Evolutionary conservation across 2,888 invertebrate species (phyloP).

Genomic region (Euclidia mi): DNA sequence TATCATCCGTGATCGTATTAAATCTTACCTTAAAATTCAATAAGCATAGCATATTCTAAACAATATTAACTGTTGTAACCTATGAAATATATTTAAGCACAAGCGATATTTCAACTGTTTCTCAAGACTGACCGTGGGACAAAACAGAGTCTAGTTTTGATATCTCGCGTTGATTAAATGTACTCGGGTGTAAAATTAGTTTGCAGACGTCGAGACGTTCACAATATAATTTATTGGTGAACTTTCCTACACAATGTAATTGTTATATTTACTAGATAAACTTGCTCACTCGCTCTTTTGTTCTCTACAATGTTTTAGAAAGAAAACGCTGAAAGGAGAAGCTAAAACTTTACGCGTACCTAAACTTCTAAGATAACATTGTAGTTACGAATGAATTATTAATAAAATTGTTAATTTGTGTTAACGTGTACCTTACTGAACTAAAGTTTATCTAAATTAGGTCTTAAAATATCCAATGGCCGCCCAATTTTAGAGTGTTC

Average conservation of each 20-base stretch:
- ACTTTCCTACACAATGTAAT: conserved; percentile 50
- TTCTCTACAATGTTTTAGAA: conserved; percentile 31
- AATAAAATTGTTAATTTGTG: conserved; percentile 46
- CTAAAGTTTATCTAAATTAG: too few species aligned
- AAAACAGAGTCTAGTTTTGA: conserved; percentile 23
- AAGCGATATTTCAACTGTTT: too few species aligned
- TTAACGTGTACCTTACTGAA: neutral
- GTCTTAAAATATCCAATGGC: too few species aligned
- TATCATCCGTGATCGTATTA: too few species aligned
- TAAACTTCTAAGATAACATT: conserved; percentile 33
- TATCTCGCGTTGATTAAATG: conserved; percentile 60
- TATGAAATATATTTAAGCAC: too few species aligned
- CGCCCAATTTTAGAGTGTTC: too few species aligned
- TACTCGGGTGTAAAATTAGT: conserved; percentile 63
- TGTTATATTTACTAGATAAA: conserved; percentile 42
- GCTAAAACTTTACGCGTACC: conserved; percentile 26
- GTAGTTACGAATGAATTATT: conserved; percentile 30
- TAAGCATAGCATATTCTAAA: too few species aligned
- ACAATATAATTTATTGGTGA: conserved; percentile 53
- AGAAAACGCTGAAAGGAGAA: conserved; percentile 43
- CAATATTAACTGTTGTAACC: too few species aligned
- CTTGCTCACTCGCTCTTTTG: conserved; percentile 33
- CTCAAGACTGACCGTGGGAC: neutral
- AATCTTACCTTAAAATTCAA: too few species aligned
- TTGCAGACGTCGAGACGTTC: conserved; percentile 32